Evolutionary conservation across 2,797 vertebrate species (phyloP), one percentile per base, ranked within the genome.

Genomic region (Pseudomugil gertrudae): DNA sequence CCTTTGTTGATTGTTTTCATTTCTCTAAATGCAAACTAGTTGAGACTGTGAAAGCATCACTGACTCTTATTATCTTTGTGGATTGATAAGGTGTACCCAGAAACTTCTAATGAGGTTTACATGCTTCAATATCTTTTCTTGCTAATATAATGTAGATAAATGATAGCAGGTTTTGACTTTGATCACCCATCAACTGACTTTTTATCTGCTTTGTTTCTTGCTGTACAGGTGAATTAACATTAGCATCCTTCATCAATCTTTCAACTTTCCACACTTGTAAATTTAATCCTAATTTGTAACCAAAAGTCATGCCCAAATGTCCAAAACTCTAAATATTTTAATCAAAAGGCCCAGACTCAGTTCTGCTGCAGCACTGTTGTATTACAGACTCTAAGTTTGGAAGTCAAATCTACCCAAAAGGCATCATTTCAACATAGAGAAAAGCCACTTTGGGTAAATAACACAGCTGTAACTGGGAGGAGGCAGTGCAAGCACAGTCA

Each of bases 11-110:
- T 51, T 47, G 8, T 65, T 75, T 62, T 57, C 13, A 23, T 65
- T 64, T 66, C 56, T 66, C 19, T 38, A n/a, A 57, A 73, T 1
- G 1, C 1, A 21, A 26, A 36, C 9, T 23, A n/a, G 33, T 50
- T 24, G 26, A 57, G 26, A 63, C 29, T 50, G 50, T 32, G 2
- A 62, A 55, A 63, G 27, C 21, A 48, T 30, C 27, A 24, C 29
- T 59, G 35, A 81, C 70, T 72, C 36, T 50, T 79, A 81, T 72
- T 65, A 65, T 85, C 66, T 72, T 74, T 54, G 62, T 72, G 72
- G 3, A 10, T 71, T 66, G 73, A 63, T 36, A 60, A 73, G 54
- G 50, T 68, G 35, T 63, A 19, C 55, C 48, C 50, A 76, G 38
- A 62, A 59, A 33, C 63, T 53, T 70, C n/a, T 38, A 52, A 68